phyloP scores from a whole-genome alignment of 1,140 invertebrate species.

The Drosophila serrata region DNA sequence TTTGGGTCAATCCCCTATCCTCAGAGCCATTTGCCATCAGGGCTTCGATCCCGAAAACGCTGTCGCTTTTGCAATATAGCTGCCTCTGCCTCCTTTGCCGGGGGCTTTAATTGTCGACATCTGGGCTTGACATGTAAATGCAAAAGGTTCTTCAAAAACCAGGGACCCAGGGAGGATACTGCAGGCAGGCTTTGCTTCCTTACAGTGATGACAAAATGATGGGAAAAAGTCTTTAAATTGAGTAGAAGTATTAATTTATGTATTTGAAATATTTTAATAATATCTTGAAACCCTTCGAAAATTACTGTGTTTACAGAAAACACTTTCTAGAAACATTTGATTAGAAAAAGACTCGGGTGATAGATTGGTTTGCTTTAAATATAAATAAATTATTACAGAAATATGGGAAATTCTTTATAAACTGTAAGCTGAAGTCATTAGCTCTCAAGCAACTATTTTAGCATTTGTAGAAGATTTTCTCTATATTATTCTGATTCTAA shows the following conservation, averaged over 20 bases:
- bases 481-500: neutral
- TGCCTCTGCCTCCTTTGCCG: constrained; percentile 22
- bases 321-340: too few relatives aligned
- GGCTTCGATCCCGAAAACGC: constrained; percentile 14
- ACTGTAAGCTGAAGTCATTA: neutral
- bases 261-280: neutral
- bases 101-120: constrained; percentile 78
- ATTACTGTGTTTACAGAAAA: too few relatives aligned
- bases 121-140: constrained; percentile 76
- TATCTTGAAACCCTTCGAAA: too few relatives aligned
- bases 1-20: constrained; percentile 31
- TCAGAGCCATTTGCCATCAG: neutral
- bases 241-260: neutral
- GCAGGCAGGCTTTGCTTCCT: constrained; percentile 10
- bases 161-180: constrained; percentile 17
- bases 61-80: constrained; percentile 24
- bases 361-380: neutral
- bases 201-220: constrained; percentile 13
- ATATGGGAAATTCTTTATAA: neutral
- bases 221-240: neutral
- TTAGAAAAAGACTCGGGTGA: neutral
- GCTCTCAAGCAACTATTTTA: too few relatives aligned
- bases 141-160: constrained; percentile 68
- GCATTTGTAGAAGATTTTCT: neutral
- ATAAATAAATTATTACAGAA: neutral